Evolutionary conservation across 1,140 invertebrate species (phyloP).

Genomic region (Magallana gigas): DNA sequence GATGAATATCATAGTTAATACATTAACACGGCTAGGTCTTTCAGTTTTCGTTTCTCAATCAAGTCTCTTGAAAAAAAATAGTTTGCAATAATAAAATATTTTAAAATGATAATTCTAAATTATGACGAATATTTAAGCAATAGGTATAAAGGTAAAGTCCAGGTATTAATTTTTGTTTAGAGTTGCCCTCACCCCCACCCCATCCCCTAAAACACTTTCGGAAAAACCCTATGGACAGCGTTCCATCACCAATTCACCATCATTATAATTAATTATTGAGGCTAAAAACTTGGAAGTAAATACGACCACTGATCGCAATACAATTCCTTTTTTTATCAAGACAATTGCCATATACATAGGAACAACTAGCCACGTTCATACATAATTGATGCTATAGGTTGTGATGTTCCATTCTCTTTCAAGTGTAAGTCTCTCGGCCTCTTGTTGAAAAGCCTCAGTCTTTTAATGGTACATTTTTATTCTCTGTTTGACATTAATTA

Average conservation of each 20-base stretch:
- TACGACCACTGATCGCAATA: background rate
- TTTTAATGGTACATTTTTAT: slow-evolving; percentile 39
- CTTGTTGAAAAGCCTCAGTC: slow-evolving; percentile 32
- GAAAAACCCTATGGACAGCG: no score
- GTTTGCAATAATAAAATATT: no score
- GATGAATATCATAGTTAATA: no score
- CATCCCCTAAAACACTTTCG: no score
- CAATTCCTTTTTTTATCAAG: slow-evolving; percentile 19
- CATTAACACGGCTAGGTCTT: no score
- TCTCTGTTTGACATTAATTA: slow-evolving; percentile 34
- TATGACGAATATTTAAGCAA: no score
- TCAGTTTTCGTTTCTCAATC: no score
- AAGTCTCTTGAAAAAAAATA: no score
- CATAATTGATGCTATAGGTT: slow-evolving; percentile 17
- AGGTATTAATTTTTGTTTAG: no score
- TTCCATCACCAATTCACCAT: background rate
- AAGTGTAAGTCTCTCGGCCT: slow-evolving; percentile 35
- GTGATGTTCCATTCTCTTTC: slow-evolving; percentile 28
- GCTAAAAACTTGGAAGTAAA: slow-evolving; percentile 2
- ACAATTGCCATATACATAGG: slow-evolving; percentile 8
- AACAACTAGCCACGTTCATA: background rate
- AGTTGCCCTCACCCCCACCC: no score
- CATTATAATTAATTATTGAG: slow-evolving; percentile 27
- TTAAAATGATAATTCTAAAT: no score
- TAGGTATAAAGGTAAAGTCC: no score